phyloP scores from a whole-genome alignment of 2,888 invertebrate genomes.

The Microplitis manilae region DNA sequence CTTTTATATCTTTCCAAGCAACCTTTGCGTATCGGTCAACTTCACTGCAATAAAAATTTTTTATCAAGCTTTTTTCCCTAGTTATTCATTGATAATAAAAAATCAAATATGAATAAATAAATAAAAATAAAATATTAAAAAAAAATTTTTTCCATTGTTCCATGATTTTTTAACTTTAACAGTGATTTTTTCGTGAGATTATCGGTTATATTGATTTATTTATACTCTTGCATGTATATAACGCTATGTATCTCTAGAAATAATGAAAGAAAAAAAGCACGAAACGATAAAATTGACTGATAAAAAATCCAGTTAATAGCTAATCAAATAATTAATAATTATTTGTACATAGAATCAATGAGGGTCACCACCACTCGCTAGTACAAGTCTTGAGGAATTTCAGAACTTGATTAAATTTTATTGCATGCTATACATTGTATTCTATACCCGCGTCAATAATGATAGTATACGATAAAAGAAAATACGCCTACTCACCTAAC shows the following conservation, averaged over 20 bases:
- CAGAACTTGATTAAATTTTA: background rate
- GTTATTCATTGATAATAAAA: too few species aligned
- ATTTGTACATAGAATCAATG: background rate
- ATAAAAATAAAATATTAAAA: background rate
- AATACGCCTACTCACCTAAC: slow-evolving; percentile 80
- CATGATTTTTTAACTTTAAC: background rate
- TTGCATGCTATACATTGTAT: background rate
- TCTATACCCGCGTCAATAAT: slow-evolving; percentile 1
- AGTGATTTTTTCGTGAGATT: background rate
- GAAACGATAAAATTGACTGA: background rate
- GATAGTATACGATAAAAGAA: background rate
- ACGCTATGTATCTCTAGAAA: background rate
- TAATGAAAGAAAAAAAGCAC: background rate
- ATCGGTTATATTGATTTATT: background rate
- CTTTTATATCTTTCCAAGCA: slow-evolving; percentile 91
- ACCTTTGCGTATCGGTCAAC: slow-evolving; percentile 86
- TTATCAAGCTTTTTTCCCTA: too few species aligned
- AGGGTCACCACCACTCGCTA: background rate
- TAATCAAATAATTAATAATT: background rate
- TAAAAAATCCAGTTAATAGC: background rate
- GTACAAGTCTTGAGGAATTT: background rate
- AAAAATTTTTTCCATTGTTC: background rate
- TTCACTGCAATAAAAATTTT: slow-evolving; percentile 76
- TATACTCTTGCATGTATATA: background rate
- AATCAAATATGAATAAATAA: background rate